phyloP scores from a whole-genome alignment of 1,140 invertebrate species.

The Paraescarpia echinospica region DNA sequence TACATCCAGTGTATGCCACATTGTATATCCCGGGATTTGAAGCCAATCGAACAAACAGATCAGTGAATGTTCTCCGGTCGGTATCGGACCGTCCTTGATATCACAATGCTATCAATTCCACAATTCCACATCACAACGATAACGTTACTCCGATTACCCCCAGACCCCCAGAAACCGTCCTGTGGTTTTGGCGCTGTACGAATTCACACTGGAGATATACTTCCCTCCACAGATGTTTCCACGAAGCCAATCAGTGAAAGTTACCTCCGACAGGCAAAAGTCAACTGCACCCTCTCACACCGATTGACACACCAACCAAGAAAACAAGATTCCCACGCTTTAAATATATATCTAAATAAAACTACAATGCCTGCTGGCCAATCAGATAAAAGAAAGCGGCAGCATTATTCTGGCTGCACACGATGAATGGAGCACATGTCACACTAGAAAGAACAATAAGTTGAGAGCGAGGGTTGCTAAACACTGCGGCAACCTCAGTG shows the following conservation, averaged over 20 bases:
- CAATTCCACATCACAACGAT: background rate
- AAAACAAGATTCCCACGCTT: background rate
- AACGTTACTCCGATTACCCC: background rate
- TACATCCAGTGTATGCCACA: background rate
- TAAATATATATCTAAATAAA: constrained; percentile 2
- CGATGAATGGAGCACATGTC: background rate
- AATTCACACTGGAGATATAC: background rate
- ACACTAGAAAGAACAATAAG: background rate
- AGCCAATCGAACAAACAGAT: background rate
- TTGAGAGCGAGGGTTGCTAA: background rate
- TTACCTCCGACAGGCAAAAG: background rate
- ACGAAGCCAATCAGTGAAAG: background rate
- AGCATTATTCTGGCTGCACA: background rate
- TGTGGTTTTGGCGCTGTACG: background rate
- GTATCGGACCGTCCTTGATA: background rate
- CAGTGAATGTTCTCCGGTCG: background rate
- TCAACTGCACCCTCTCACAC: background rate
- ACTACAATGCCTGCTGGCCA: background rate
- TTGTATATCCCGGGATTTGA: background rate
- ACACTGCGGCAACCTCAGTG: background rate
- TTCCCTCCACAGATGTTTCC: no score
- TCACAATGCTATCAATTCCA: background rate
- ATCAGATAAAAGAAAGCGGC: background rate
- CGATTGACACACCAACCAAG: background rate
- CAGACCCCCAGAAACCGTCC: background rate